These are phyloP conservation scores for Nesoenas mayeri DNA, from an alignment of 2,113 vertebrate species.

Conservation along the genomic window DNA sequence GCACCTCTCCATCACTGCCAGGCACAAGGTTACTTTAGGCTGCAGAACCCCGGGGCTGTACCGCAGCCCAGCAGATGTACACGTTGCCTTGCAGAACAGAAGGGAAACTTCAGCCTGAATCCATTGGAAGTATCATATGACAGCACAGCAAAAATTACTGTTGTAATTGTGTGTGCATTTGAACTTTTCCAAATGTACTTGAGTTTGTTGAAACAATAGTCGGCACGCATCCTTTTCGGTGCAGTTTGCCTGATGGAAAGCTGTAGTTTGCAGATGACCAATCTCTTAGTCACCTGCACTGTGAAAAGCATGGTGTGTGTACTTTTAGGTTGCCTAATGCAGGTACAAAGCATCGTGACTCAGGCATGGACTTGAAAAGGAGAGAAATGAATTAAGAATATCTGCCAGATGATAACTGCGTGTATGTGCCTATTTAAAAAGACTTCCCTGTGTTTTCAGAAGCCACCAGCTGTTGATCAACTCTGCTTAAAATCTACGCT, in stretches of 20 bases:
- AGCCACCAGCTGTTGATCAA: background rate
- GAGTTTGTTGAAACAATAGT: background rate
- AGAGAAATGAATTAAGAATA: background rate
- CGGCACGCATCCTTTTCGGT: background rate
- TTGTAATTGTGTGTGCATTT: background rate
- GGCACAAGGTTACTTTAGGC: background rate
- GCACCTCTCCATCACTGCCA: background rate
- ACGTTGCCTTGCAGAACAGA: background rate
- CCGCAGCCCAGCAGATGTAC: background rate
- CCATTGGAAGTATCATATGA: background rate
- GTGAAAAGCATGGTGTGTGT: background rate
- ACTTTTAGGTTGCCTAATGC: background rate
- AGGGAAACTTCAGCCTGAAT: background rate
- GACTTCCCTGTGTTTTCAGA: background rate
- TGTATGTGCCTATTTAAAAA: background rate
- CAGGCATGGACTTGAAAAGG: background rate
- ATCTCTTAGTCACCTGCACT: background rate
- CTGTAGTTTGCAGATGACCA: background rate
- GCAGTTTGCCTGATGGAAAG: background rate
- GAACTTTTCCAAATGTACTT: background rate
- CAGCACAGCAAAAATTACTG: background rate
- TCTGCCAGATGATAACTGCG: background rate
- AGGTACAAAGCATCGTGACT: background rate
- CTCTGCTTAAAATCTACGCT: background rate
- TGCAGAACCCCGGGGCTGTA: fast-evolving